Conservation (phyloP, 2,888 invertebrate species). For the Oscheius onirici region DNA sequence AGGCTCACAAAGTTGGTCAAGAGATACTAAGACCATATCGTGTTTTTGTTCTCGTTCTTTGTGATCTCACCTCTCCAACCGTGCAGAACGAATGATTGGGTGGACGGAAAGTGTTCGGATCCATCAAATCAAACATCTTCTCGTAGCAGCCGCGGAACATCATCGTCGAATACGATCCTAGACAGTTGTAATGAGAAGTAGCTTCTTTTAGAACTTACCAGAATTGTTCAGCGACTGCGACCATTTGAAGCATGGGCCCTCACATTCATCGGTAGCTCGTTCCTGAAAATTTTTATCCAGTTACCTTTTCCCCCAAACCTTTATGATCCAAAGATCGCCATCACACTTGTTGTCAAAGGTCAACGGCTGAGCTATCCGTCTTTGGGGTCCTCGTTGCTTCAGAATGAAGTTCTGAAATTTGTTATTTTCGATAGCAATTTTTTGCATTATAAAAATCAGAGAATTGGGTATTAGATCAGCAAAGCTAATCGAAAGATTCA, state of each 20-base stretch:
- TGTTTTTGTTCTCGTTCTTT: not conserved
- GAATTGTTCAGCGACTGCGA: constrained; percentile 67
- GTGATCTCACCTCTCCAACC: constrained; percentile 37
- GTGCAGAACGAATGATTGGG: constrained; percentile 59
- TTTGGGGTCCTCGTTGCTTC: constrained; percentile 62
- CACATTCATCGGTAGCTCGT: constrained; percentile 66
- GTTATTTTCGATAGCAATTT: no score
- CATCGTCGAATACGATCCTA: constrained; percentile 61
- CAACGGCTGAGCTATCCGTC: constrained; percentile 55
- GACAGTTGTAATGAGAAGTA: not conserved
- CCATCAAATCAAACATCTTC: constrained; percentile 50
- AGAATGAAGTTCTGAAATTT: constrained; percentile 63
- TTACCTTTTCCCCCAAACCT: constrained; percentile 21
- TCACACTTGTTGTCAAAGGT: constrained; percentile 67
- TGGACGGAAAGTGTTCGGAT: constrained; percentile 47
- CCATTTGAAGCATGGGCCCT: constrained; percentile 68
- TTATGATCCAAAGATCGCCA: constrained; percentile 62
- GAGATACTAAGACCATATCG: not conserved
- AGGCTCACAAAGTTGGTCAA: not conserved
- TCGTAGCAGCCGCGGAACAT: constrained; percentile 68
- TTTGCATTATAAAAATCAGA: no score
- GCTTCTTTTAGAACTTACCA: constrained; percentile 39
- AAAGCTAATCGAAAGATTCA: no score
- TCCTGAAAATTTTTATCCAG: constrained; percentile 39
- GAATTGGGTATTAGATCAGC: no score